Evolutionary conservation across 2,113 vertebrate genomes (phyloP), one percentile per base, ranked within the genome.

Genomic region (Rhodinocichla rosea): DNA sequence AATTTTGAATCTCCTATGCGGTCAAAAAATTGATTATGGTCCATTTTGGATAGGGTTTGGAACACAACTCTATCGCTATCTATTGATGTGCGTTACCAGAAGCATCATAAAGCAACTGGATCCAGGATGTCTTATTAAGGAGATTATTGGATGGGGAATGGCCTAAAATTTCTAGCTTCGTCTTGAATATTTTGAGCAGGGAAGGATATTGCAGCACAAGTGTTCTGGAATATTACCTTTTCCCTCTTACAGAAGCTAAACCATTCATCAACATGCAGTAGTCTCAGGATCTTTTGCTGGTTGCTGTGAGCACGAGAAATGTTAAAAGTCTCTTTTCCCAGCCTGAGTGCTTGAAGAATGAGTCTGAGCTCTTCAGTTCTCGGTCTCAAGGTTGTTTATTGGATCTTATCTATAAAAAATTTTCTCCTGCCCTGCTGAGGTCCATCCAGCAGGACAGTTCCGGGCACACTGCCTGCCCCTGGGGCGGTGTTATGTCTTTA

Each of bases 1-100:
- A 94, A 97, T 98, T 91, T 94, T 95, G 94, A 89, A 90, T 97
- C 97, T 98, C 96, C 91, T 84, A 94, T 94, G 95, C 97, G 87
- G 85, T 89, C 56, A 97, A 96, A 95, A 92, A 97, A 95, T 87
- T 83, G 94, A 97, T 97, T 97, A 97, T 68, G 79, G 94, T 93
- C 93, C 87, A 97, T 92, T 98, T 94, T 44, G 79, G 78, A 87
- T 95, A 92, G 68, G 42, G 32, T 87, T 97, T 94, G 83, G 91
- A 94, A 96, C 77, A 63, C 79, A 82, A 78, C 39, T 87, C 33
- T 37, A 45, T 96, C 71, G 16, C 71, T 94, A 42, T 90, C 87
- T 90, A 53, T 83, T 78, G 76, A 92, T 68, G 70, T 71, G 42
- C 8, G 3, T 93, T 92, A 95, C 77, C 30, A 76, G 65, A 57